Evolutionary conservation across 2,888 invertebrate species (phyloP), one percentile per base, ranked within the genome.

Genomic region (Acanthacorydalis orientalis): DNA sequence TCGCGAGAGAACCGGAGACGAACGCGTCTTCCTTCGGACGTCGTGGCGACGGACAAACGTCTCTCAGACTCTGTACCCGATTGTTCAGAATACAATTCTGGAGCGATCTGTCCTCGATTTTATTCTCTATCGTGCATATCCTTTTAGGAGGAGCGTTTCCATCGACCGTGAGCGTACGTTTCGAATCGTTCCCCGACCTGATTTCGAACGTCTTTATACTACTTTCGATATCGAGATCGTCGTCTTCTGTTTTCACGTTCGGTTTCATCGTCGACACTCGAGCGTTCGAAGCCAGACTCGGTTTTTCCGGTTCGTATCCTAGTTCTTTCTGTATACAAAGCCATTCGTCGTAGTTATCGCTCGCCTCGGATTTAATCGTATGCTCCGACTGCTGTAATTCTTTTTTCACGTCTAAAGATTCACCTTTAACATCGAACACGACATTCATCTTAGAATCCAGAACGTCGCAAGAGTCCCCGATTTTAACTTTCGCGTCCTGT

Each of bases 311-410:
- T 35, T 73, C 53, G 56, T 70, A 65, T 10, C 73, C 77, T 3
- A 80, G 63, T 56, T 80, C 80, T 47, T 78, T 74, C 55, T 79
- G 78, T 48, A 79, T 74, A 53, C 78, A 78, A 38, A 77, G 68
- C 78, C 79, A 80, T 57, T 78, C 78, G 58, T 80, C 80, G 54
- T 76, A 75, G 51, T 49, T 52, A 14, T 49, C 46, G 38, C 52
- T 53, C 31, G 52, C 51, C 33, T 53, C 53, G 7, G 47, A 33
- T 46, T 51, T 52, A 12, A 47, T 43, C 7, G 48, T 48, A 31
- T 35, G 42, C n/a, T n/a, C 10, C 6, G 41, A 7, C 23, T 41
- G 15, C 14, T 15, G 14, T 14, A 16, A 15, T n/a, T 41, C 41
- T 16, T 11, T 14, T n/a, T n/a, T 47, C 37, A 15, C 42, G 10